Base-by-base conservation (phyloP, 2,888 invertebrate genomes). In the Polydrusus cervinus region DNA sequence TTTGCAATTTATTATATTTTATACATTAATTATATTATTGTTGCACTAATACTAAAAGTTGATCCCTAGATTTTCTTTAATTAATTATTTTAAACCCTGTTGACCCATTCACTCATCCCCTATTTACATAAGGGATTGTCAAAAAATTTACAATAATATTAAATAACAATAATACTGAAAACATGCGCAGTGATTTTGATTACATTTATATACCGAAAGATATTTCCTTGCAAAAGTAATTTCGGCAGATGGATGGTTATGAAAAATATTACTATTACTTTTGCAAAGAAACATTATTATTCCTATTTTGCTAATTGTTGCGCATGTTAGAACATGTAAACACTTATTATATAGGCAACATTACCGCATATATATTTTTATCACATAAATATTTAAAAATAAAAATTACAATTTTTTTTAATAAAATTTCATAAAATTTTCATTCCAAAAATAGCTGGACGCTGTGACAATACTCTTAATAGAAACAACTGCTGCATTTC, bases 91-190 rank as follows among this genome's bases (percentile, higher is more conserved):
- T 65, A 73, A 70, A 76, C 76, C 76, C 76, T 76, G 76, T 76
- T 76, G 60, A 69, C 73, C 76, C 72, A 73, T 73, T 14, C 66
- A 55, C 65, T 65, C 70, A 76, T 70, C 76, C 76, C 76, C 66
- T 73, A 68, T 64, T 34, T 45, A 34, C 7, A 68, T 75, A 75
- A 75, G 76, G 73, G 72, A 65, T 73, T 73, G 72, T 76, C 70
- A 73, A 76, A 76, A 73, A 60, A 69, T 73, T 69, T 62, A 43
- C 61, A 75, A 75, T 75, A 68, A 71, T 71, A 75, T 75, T 75
- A 75, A 75, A 75, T 49, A 72, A 75, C 72, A 75, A 71, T 72
- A 75, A 75, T 75, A 75, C 71, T 75, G 72, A 75, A 75, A 75
- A 75, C 68, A 67, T 68, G 68, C 68, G 75, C 71, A 13, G 45